A percentile compares a stretch with the other conserved stretches of the same genome.
Evolutionary conservation across 2,113 vertebrate genomes (phyloP).

Genomic region (Apaloderma vittatum): DNA sequence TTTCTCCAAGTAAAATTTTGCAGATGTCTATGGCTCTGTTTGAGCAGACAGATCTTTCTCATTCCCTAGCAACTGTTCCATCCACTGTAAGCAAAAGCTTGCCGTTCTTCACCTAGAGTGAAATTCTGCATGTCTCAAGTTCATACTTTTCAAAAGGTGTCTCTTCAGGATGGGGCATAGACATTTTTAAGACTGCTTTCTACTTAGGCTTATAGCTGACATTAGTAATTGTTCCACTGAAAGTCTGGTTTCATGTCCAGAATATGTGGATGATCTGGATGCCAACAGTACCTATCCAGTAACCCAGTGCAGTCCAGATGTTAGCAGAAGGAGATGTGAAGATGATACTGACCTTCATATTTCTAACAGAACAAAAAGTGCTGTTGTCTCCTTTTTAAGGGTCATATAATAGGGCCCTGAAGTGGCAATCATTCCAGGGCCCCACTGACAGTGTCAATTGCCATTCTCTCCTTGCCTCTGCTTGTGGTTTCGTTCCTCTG

Average conservation of each 20-base stretch:
- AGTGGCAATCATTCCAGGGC: background rate
- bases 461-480: background rate
- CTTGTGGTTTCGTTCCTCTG: slow-evolving; percentile 18
- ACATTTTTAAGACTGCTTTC: background rate
- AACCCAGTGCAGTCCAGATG: background rate
- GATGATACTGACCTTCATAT: background rate
- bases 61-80: background rate
- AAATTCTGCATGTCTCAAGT: background rate
- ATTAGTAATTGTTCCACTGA: background rate
- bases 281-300: background rate
- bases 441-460: background rate
- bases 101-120: background rate
- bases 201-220: background rate
- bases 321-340: background rate
- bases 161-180: background rate
- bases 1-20: background rate
- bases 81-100: background rate
- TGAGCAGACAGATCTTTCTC: background rate
- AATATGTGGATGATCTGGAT: background rate
- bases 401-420: background rate
- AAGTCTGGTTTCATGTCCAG: background rate
- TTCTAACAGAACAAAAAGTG: background rate
- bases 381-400: background rate
- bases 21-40: background rate
- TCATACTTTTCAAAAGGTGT: background rate